These are phyloP conservation scores for Mnemiopsis leidyi DNA, from an alignment of 37 sponge, comb jelly and placozoan genomes.

Conservation along the genomic window DNA sequence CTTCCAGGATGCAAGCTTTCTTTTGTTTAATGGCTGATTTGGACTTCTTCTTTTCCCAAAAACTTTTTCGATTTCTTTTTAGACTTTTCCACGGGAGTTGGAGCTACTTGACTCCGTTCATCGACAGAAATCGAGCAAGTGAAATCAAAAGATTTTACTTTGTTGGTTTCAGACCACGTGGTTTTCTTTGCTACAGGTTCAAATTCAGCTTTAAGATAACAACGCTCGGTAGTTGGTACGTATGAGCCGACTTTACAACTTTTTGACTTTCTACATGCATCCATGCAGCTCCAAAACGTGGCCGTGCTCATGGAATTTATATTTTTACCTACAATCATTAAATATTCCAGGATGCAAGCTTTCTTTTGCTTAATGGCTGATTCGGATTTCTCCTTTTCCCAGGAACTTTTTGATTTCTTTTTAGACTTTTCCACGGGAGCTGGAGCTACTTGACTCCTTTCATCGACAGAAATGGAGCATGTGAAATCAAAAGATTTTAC, in stretches of 20 bases:
- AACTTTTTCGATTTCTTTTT: no score
- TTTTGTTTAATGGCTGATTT: no score
- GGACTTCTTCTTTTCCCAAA: no score
- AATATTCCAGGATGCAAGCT: neutral
- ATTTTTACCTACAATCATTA: neutral
- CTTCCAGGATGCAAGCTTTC: neutral
- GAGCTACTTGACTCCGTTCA: no score
- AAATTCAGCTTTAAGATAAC: neutral
- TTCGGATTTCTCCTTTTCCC: no score
- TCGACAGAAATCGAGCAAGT: no score
- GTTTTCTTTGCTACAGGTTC: neutral
- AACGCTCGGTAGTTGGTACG: neutral
- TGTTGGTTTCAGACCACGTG: neutral
- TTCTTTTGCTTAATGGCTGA: no score
- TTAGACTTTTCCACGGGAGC: no score
- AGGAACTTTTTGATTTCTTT: no score
- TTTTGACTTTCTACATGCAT: neutral
- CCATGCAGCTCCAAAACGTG: neutral
- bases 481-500: constrained; percentile 18
- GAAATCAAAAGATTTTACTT: neutral
- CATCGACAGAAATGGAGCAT: no score
- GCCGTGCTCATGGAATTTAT: neutral
- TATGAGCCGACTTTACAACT: neutral
- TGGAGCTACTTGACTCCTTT: no score
- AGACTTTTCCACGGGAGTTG: no score